Evolutionary conservation across 2,113 vertebrate species (phyloP).

Genomic region (Grantiella picta): DNA sequence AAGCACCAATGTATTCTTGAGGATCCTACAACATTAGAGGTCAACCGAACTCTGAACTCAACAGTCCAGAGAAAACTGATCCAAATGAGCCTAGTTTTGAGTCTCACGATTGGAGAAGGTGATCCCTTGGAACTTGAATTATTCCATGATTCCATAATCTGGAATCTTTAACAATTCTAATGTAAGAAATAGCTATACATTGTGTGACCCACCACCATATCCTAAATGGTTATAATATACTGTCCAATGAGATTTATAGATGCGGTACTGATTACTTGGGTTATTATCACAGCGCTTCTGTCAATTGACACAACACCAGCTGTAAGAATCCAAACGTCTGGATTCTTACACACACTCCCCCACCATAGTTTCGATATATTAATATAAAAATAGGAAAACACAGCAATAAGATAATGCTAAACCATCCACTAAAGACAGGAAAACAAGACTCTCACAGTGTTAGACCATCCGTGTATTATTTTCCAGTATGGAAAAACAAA

Average conservation of each 20-base stretch:
- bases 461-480: neutral
- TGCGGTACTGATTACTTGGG: neutral
- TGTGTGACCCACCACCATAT: neutral
- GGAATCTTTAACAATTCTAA: neutral
- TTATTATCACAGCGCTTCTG: neutral
- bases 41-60: neutral
- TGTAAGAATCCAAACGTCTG: neutral
- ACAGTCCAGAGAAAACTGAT: neutral
- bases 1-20: neutral
- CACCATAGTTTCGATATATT: neutral
- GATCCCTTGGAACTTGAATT: neutral
- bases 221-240: neutral
- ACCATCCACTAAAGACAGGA: neutral
- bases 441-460: neutral
- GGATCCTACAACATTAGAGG: neutral
- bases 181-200: neutral
- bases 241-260: neutral
- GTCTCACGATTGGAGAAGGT: fast-evolving
- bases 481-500: neutral
- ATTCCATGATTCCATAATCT: neutral
- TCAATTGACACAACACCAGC: neutral
- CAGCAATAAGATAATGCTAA: neutral
- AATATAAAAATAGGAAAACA: neutral
- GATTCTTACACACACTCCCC: neutral
- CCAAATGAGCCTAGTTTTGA: neutral